Evolutionary conservation across 2,113 vertebrate genomes (phyloP), one percentile per base, ranked within the genome.

Genomic region (Chamaea fasciata): DNA sequence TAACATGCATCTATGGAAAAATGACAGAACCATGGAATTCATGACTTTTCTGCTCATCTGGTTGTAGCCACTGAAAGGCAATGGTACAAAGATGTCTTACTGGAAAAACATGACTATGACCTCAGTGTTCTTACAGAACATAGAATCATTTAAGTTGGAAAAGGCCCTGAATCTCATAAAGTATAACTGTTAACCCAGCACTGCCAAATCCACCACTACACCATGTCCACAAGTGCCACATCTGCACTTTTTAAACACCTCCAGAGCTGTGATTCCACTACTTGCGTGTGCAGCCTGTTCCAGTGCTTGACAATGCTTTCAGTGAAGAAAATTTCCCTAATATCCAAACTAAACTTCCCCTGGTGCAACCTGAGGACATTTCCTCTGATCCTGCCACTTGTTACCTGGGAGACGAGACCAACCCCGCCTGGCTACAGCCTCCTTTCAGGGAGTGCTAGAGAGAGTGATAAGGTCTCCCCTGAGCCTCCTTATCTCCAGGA

Each of bases 351-450:
- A 62, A 55, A 62, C 8, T 26, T 55, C 7, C 8, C 4, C 31
- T 62, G 47, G 26, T 35, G 26, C 47, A 68, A 47, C 24, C 4
- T 69, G 26, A 47, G 41, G 26, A 10, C 21, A 16, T 55, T 76
- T 83, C 21, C 47, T 47, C 41, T 76, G 0, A 4, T 41, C 11
- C 24, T 22, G 10, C 41, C 31, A 2, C 30, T 0, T 19, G n/a
- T n/a, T n/a, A n/a, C n/a, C n/a, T n/a, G 11, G 17, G 6, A 76
- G 62, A 83, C 41, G 26, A 30, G 46, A 10, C 4, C 0, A 0
- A 18, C 12, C 17, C 17, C 3, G 7, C 21, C 41, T 13, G 18
- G 46, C 53, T 46, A 1, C 46, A 60, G 16, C 16, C 69, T 68
- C 46, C 30, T 35, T 11, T 31, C n/a, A 35, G n/a, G 78, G 8